Percentiles rank a stretch among this genome's conserved stretches.
phyloP scores from a whole-genome alignment of 2,113 vertebrate genomes.

The Cottus gobio region DNA sequence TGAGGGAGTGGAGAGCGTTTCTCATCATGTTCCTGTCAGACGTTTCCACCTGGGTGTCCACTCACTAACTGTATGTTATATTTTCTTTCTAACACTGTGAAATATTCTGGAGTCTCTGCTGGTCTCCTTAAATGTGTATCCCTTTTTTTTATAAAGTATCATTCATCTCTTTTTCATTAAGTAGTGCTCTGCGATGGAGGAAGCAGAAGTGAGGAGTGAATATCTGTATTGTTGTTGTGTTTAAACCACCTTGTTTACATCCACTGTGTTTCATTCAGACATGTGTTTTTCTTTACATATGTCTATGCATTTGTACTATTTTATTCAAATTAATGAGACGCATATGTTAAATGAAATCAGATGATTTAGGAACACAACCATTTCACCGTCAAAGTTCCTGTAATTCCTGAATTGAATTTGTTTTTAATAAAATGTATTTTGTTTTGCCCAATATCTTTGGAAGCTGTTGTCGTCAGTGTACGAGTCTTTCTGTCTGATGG shows the following conservation, averaged over 20 bases:
- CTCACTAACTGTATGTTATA: neutral
- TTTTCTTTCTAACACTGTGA: slow-evolving; percentile 35
- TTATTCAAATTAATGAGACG: slow-evolving; percentile 55
- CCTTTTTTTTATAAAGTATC: slow-evolving; percentile 26
- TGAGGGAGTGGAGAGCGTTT: slow-evolving; percentile 10
- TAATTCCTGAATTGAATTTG: neutral
- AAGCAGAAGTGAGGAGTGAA: slow-evolving; percentile 5
- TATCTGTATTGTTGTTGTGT: slow-evolving; percentile 41
- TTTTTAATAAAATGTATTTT: too few relatives aligned
- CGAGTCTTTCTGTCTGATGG: too few relatives aligned
- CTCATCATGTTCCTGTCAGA: neutral
- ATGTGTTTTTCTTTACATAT: slow-evolving; percentile 30
- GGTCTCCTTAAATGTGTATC: slow-evolving; percentile 4
- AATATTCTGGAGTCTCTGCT: slow-evolving; percentile 24
- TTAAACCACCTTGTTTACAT: slow-evolving; percentile 49
- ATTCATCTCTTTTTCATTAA: slow-evolving; percentile 18
- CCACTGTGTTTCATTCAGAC: slow-evolving; percentile 10
- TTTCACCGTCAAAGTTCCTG: neutral
- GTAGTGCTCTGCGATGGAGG: slow-evolving; percentile 21
- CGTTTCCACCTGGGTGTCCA: neutral
- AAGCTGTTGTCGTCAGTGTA: too few relatives aligned
- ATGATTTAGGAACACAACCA: neutral
- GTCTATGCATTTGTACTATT: slow-evolving; percentile 51
- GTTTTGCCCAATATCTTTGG: too few relatives aligned
- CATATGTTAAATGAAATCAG: neutral